These are phyloP conservation scores for Diarsia mendica DNA, from an alignment of 2,888 invertebrate species.

Conservation along the genomic window DNA sequence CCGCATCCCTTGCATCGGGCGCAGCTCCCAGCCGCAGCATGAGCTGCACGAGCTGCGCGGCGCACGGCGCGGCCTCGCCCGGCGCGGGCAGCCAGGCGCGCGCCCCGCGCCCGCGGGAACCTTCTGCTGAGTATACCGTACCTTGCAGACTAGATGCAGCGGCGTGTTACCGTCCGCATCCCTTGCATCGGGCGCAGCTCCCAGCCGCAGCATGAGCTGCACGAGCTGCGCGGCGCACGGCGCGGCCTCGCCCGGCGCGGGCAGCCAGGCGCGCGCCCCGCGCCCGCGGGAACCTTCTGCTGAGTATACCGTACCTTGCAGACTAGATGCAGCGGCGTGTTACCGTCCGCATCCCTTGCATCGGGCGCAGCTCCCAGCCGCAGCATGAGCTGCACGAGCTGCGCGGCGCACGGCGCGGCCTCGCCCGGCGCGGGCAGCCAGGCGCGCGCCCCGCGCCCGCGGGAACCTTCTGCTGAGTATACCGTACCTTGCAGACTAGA, in stretches of 20 bases:
- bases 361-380: slow-evolving; percentile 96
- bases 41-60: slow-evolving; percentile 90
- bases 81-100: slow-evolving; percentile 92
- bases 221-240: slow-evolving; percentile 91
- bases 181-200: slow-evolving; percentile 94
- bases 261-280: slow-evolving; percentile 93
- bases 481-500: slow-evolving; percentile 93
- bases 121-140: slow-evolving; percentile 92
- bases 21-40: slow-evolving; percentile 95
- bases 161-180: slow-evolving; percentile 97
- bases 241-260: slow-evolving; percentile 92
- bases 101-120: slow-evolving; percentile 90
- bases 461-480: slow-evolving; percentile 92
- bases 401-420: slow-evolving; percentile 92
- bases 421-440: slow-evolving; percentile 91
- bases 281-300: slow-evolving; percentile 91
- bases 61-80: slow-evolving; percentile 93
- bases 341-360: slow-evolving; percentile 94
- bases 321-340: slow-evolving; percentile 96
- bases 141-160: slow-evolving; percentile 95
- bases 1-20: slow-evolving; percentile 94
- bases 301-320: slow-evolving; percentile 92
- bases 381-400: slow-evolving; percentile 92
- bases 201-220: slow-evolving; percentile 94
- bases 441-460: slow-evolving; percentile 92